phyloP scores from a whole-genome alignment of 1,140 invertebrate species.

The Aphis gossypii region DNA sequence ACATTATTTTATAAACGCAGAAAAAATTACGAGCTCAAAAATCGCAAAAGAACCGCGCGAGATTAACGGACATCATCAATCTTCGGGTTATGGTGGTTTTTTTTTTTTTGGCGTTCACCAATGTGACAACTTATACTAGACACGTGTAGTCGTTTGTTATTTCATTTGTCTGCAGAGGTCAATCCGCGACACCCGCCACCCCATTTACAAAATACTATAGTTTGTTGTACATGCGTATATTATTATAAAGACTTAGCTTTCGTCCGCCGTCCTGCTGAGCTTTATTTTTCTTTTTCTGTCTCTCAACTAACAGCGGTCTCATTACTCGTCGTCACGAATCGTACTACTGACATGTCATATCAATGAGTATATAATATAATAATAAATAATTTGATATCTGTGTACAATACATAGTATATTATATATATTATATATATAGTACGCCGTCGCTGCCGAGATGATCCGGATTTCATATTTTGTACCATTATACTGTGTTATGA shows the following conservation, averaged over 20 bases:
- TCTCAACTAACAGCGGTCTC: neutral
- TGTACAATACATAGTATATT: neutral
- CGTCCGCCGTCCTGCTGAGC: too few relatives aligned
- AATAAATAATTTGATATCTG: neutral
- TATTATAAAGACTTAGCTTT: neutral
- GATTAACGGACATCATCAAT: constrained; percentile 43
- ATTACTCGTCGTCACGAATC: neutral
- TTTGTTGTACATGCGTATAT: neutral
- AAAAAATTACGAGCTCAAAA: neutral
- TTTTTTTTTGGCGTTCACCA: constrained; percentile 5
- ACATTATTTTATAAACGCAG: neutral
- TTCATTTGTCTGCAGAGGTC: constrained; percentile 13
- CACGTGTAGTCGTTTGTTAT: constrained; percentile 44
- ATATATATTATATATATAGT: too few relatives aligned
- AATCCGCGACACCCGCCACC: neutral
- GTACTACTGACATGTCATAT: neutral
- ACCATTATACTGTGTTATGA: too few relatives aligned
- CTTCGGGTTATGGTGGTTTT: neutral
- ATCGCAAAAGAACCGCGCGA: neutral
- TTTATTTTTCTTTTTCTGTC: neutral
- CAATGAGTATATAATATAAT: neutral
- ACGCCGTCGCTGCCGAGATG: neutral
- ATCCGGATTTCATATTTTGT: neutral
- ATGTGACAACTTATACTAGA: neutral
- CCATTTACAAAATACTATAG: neutral